These are phyloP conservation scores for Malurus leucopterus DNA, from an alignment of 2,797 vertebrate species.

Conservation along the genomic window DNA sequence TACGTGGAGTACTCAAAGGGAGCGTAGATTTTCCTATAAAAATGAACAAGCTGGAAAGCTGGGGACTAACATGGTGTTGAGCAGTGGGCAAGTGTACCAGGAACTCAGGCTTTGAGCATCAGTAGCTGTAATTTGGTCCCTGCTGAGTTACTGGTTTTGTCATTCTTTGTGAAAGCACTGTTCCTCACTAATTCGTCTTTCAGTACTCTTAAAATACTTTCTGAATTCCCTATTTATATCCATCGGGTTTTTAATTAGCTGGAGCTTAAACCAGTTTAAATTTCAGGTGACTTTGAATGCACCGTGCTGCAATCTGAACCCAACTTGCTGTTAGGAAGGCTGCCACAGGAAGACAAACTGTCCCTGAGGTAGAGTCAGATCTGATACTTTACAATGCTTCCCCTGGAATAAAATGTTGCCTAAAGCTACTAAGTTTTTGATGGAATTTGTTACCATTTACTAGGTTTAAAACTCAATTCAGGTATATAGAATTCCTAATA, in stretches of 20 bases:
- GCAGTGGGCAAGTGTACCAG: neutral
- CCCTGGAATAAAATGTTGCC: neutral
- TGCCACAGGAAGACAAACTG: neutral
- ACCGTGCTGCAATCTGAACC: neutral
- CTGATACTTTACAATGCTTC: neutral
- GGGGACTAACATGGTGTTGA: neutral
- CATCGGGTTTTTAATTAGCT: neutral
- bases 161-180: neutral
- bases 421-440: neutral
- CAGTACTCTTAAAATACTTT: neutral
- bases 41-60: neutral
- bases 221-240: neutral
- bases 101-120: neutral
- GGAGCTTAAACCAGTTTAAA: neutral
- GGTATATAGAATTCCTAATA: neutral
- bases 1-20: neutral
- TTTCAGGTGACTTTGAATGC: neutral
- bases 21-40: neutral
- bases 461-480: conserved; percentile 44
- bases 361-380: neutral
- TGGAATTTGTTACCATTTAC: conserved; percentile 2
- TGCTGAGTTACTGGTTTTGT: neutral
- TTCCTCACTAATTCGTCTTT: neutral
- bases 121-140: neutral
- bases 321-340: neutral